Evolutionary conservation across 1,140 invertebrate genomes (phyloP).

Genomic region (Venturia canescens): DNA sequence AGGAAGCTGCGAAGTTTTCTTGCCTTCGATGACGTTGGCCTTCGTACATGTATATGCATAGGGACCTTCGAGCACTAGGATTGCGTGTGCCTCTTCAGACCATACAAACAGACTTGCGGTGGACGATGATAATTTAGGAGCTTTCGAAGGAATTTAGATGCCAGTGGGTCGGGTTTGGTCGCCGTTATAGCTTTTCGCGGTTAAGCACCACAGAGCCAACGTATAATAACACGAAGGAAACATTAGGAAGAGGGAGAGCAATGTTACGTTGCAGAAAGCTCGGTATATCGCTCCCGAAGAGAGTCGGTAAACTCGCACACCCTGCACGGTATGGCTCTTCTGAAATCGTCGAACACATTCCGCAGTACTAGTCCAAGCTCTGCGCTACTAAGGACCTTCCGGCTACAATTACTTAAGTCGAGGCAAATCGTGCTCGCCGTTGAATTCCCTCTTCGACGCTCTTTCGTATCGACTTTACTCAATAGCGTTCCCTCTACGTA

Average conservation of each 20-base stretch:
- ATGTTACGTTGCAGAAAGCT: constrained; percentile 23
- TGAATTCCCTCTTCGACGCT: constrained; percentile 19
- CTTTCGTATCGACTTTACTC: constrained; percentile 13
- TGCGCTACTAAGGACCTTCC: not conserved
- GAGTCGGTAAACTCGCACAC: constrained; percentile 7
- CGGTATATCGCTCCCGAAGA: not conserved
- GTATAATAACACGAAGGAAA: constrained; percentile 10
- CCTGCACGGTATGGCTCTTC: constrained; percentile 17
- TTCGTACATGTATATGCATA: not conserved
- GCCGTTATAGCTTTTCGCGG: constrained; percentile 27
- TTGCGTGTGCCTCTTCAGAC: constrained; percentile 4
- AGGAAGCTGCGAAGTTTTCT: constrained; percentile 29
- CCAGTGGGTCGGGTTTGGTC: constrained; percentile 40
- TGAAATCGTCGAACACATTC: constrained; percentile 53
- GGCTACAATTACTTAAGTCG: constrained; percentile 66
- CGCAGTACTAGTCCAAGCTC: constrained; percentile 43
- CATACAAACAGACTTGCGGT: constrained; percentile 29
- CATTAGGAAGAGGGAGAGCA: constrained; percentile 46
- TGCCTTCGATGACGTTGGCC: not conserved
- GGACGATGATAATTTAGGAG: constrained; percentile 60
- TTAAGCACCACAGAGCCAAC: constrained; percentile 19
- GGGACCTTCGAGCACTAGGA: not conserved
- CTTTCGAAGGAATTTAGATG: constrained; percentile 56
- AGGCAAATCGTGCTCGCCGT: constrained; percentile 53
- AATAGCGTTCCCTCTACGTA: not conserved